Percentiles rank a stretch among this genome's conserved stretches.
Conservation (phyloP, 2,797 vertebrate genomes). For the Apogon hyalosoma region DNA sequence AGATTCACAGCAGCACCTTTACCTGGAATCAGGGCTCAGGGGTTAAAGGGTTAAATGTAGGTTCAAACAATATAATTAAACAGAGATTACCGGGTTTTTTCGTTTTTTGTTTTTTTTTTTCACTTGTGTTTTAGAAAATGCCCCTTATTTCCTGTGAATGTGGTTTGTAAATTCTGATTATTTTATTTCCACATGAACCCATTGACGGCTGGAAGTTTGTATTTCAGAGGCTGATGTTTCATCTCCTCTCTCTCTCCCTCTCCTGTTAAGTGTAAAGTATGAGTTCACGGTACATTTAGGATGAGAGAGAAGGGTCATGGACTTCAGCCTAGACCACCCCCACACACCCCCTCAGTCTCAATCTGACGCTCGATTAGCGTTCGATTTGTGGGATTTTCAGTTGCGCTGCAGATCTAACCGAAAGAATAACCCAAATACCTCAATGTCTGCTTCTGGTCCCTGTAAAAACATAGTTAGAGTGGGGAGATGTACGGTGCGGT, state of each 20-base stretch:
- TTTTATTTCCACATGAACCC: conserved; percentile 43
- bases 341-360: conserved; percentile 38
- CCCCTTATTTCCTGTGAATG: background rate
- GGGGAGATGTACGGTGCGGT: conserved; percentile 70
- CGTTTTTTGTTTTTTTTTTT: too few species aligned
- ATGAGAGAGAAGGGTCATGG: conserved; percentile 59
- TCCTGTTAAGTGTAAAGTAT: conserved; percentile 49
- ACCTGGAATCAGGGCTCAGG: too few species aligned
- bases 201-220: conserved; percentile 16
- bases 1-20: too few species aligned
- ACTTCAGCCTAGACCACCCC: conserved; percentile 46
- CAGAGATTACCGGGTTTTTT: too few species aligned
- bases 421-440: conserved; percentile 80
- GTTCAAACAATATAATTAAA: too few species aligned
- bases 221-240: conserved; percentile 17
- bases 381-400: conserved; percentile 75
- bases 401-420: conserved; percentile 59
- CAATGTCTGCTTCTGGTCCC: conserved; percentile 72
- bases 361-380: conserved; percentile 72
- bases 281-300: conserved; percentile 66
- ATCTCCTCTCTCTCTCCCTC: conserved; percentile 1
- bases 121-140: background rate
- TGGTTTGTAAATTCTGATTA: conserved; percentile 14
- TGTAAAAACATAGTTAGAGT: conserved; percentile 79
- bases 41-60: too few species aligned